phyloP scores from a whole-genome alignment of 2,888 invertebrate species.

The Conomelus anceps region DNA sequence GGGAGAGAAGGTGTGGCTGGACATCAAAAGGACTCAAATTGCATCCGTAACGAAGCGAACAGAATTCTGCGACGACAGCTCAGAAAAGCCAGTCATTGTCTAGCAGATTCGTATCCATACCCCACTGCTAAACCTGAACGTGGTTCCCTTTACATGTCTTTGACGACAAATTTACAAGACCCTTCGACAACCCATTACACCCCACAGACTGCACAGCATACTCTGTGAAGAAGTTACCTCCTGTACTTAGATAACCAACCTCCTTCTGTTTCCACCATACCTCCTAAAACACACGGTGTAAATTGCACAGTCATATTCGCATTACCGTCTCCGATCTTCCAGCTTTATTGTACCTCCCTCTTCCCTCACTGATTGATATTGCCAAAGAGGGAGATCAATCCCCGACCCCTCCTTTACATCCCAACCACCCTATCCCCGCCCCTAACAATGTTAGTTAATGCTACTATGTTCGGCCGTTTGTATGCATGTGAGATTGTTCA shows the following conservation, averaged over 20 bases:
- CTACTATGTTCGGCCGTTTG: neutral
- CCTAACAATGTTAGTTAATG: neutral
- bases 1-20: constrained; percentile 8
- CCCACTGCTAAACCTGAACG: neutral
- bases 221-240: neutral
- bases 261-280: neutral
- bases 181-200: neutral
- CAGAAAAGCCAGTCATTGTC: neutral
- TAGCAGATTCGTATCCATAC: neutral
- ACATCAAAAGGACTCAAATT: constrained; percentile 11
- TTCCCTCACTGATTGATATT: neutral
- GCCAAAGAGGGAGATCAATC: too few relatives aligned
- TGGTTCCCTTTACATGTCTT: neutral
- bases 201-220: too few relatives aligned
- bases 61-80: neutral
- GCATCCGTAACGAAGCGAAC: constrained; percentile 2
- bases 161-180: constrained; percentile 4
- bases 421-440: neutral
- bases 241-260: neutral
- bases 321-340: neutral
- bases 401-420: too few relatives aligned
- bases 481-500: constrained; percentile 8
- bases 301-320: neutral
- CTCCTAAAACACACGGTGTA: neutral
- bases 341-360: neutral